phyloP scores from a whole-genome alignment of 2,113 vertebrate genomes.

The Atlantisia rogersi region DNA sequence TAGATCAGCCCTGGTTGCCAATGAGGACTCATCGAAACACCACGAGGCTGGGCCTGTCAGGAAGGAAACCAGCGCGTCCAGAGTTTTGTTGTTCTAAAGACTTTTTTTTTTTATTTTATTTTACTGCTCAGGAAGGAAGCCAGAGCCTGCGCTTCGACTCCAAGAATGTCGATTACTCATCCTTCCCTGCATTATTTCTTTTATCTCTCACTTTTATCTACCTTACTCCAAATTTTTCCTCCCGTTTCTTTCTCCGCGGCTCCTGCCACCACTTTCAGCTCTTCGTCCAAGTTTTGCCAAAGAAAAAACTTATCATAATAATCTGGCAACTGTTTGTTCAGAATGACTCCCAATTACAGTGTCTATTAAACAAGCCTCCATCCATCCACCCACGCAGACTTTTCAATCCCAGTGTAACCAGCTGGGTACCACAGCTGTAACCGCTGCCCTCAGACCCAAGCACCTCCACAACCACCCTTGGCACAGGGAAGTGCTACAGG shows the following conservation, averaged over 20 bases:
- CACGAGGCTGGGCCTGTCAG: constrained; percentile 81
- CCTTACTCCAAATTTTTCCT: constrained; percentile 53
- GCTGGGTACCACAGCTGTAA: background rate
- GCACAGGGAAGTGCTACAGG: accelerated
- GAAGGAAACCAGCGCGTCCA: constrained; percentile 86
- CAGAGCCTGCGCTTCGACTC: constrained; percentile 83
- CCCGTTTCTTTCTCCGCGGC: background rate
- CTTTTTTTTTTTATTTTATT: constrained; percentile 86
- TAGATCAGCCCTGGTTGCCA: constrained; percentile 73
- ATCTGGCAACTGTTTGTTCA: background rate
- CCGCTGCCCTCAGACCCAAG: background rate
- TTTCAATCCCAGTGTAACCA: background rate
- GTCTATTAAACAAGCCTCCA: background rate
- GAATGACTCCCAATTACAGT: background rate
- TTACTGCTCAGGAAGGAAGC: constrained; percentile 89
- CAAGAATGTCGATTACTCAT: constrained; percentile 80
- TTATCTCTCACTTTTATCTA: constrained; percentile 69
- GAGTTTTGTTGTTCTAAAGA: constrained; percentile 85
- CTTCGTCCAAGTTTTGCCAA: background rate
- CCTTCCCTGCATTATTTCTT: constrained; percentile 71
- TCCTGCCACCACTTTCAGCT: background rate
- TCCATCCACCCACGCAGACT: background rate
- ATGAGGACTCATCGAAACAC: constrained; percentile 76
- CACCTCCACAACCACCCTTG: background rate
- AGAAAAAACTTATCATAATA: background rate